Conservation (phyloP, 2,888 invertebrate genomes). For the Noctua janthe region DNA sequence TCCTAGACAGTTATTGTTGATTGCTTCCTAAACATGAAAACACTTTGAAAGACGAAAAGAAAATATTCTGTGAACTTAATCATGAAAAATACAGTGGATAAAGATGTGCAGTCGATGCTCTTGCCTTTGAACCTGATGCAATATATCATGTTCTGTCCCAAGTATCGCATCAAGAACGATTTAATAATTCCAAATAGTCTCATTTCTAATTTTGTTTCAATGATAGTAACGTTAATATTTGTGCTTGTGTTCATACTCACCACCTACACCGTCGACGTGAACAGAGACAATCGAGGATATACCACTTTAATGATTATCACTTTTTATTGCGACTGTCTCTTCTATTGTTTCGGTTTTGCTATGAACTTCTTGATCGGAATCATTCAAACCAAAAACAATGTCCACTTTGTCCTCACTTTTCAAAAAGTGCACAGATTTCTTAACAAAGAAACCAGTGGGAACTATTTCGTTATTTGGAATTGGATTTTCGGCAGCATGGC, state of each 20-base stretch:
- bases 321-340: neutral
- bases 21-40: neutral
- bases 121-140: constrained; percentile 41
- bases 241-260: neutral
- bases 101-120: constrained; percentile 40
- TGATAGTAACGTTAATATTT: constrained; percentile 4
- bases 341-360: neutral
- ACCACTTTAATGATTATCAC: neutral
- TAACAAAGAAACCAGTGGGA: neutral
- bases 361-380: neutral
- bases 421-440: constrained; percentile 34
- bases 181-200: constrained; percentile 9
- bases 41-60: neutral
- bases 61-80: neutral
- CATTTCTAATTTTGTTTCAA: neutral
- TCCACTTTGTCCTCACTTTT: neutral
- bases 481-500: neutral
- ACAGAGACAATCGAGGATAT: neutral
- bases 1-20: neutral
- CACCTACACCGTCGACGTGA: neutral
- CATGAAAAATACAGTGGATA: constrained; percentile 13
- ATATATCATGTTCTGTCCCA: constrained; percentile 21
- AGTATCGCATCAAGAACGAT: constrained; percentile 17
- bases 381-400: neutral
- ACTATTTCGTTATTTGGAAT: constrained; percentile 11